Conservation (phyloP, 30 jellyfish, hydroid and myxozoan species). For the Turritopsis dohrnii region DNA sequence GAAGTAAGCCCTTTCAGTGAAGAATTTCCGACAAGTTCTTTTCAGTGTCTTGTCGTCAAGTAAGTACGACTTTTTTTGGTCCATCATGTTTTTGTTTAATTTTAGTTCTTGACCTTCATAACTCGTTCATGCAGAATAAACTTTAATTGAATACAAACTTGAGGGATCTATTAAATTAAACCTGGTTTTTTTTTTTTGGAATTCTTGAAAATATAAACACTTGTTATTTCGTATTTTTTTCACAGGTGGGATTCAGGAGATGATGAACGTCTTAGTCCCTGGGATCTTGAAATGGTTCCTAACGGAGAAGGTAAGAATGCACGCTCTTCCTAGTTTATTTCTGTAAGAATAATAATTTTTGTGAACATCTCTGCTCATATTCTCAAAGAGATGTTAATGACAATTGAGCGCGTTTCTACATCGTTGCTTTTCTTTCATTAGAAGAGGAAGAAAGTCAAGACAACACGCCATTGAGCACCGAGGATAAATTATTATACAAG, state of each 20-base stretch:
- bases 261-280: slow-evolving; percentile 86
- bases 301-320: slow-evolving; percentile 16
- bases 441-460: slow-evolving; percentile 14
- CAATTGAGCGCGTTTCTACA: background rate
- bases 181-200: too few species aligned
- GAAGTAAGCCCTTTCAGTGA: slow-evolving; percentile 62
- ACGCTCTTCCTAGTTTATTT: background rate
- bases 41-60: slow-evolving; percentile 70
- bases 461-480: slow-evolving; percentile 58
- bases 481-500: slow-evolving; percentile 50
- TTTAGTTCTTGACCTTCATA: background rate
- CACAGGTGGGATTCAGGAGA: slow-evolving; percentile 95
- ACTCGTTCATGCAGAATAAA: background rate
- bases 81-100: background rate
- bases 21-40: slow-evolving; percentile 69
- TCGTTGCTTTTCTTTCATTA: background rate
- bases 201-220: too few species aligned
- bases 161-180: too few species aligned
- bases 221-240: background rate
- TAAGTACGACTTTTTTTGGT: slow-evolving; percentile 9
- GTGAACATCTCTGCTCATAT: background rate
- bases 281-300: slow-evolving; percentile 87
- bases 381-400: background rate
- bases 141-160: background rate
- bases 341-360: background rate